Evolutionary conservation across 2,797 vertebrate genomes (phyloP).

Genomic region (Percopsis omiscomaycus): DNA sequence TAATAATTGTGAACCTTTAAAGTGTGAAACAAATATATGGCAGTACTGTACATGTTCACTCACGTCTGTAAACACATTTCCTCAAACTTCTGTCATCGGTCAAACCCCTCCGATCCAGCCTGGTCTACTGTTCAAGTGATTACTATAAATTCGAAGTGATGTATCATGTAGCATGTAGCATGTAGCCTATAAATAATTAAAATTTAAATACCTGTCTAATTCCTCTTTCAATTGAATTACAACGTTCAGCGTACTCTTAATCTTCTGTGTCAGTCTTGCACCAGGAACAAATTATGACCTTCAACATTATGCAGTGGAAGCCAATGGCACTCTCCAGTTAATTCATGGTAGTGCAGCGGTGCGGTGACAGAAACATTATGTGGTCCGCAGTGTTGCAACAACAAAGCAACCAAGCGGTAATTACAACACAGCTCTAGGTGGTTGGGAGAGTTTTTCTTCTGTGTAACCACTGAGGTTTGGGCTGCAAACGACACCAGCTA

Average conservation of each 20-base stretch:
- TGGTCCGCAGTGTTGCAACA: slow-evolving; percentile 48
- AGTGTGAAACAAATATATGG: not conserved
- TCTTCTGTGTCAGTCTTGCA: slow-evolving; percentile 13
- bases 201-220: slow-evolving; percentile 7
- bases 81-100: not conserved
- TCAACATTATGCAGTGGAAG: slow-evolving; percentile 14
- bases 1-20: not conserved
- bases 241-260: not conserved
- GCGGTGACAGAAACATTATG: slow-evolving; percentile 44
- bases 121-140: not conserved
- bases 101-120: not conserved
- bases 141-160: not conserved
- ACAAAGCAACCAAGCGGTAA: slow-evolving; percentile 54
- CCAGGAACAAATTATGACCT: slow-evolving; percentile 34
- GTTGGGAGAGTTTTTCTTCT: slow-evolving; percentile 43
- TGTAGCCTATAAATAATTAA: not conserved
- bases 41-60: no score
- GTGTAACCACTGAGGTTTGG: slow-evolving; percentile 49
- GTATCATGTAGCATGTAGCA: no score
- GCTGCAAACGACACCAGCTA: slow-evolving; percentile 21
- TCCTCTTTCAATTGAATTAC: slow-evolving; percentile 9
- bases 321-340: slow-evolving; percentile 23
- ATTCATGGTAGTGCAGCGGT: slow-evolving; percentile 41
- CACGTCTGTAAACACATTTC: no score
- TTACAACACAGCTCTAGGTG: slow-evolving; percentile 56